Percentiles rank a stretch among this genome's conserved stretches.
Evolutionary conservation across 2,797 vertebrate species (phyloP).

Genomic region (Poecilia wingei): DNA sequence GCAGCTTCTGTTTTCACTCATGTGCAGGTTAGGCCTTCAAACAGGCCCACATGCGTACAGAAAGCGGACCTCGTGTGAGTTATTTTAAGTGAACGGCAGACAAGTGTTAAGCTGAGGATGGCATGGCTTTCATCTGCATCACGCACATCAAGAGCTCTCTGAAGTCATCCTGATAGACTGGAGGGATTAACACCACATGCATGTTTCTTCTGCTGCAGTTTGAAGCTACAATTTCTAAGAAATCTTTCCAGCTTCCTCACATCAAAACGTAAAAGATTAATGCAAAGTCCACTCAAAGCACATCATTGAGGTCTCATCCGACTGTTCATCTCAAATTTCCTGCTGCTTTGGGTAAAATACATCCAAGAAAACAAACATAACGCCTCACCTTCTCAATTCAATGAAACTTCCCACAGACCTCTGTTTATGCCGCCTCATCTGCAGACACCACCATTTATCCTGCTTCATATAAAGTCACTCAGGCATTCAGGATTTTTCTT

Average conservation of each 20-base stretch:
- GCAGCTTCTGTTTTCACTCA: conserved; percentile 58
- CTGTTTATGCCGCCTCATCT: conserved; percentile 22
- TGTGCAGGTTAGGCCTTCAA: conserved; percentile 33
- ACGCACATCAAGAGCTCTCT: conserved; percentile 21
- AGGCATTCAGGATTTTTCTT: conserved; percentile 4
- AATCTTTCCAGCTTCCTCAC: background rate
- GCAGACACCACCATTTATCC: conserved; percentile 17
- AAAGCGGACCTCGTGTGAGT: conserved; percentile 28
- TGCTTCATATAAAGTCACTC: conserved; percentile 34
- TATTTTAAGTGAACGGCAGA: conserved; percentile 73
- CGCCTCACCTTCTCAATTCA: background rate
- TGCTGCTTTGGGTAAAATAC: background rate
- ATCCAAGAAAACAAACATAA: background rate
- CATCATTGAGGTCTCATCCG: conserved; percentile 30
- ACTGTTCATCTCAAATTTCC: conserved; percentile 29
- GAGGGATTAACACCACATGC: conserved; percentile 23
- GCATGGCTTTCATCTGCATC: conserved; percentile 58
- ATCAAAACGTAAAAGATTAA: conserved; percentile 7
- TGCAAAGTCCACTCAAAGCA: conserved; percentile 22
- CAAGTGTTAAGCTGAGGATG: conserved; percentile 41
- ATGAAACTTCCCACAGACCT: background rate
- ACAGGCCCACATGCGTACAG: conserved; percentile 11
- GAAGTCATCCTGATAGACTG: conserved; percentile 21
- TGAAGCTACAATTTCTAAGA: background rate
- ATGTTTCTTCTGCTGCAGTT: conserved; percentile 10